These are phyloP conservation scores for Dynastes maya DNA, from an alignment of 2,888 invertebrate species.

Conservation along the genomic window DNA sequence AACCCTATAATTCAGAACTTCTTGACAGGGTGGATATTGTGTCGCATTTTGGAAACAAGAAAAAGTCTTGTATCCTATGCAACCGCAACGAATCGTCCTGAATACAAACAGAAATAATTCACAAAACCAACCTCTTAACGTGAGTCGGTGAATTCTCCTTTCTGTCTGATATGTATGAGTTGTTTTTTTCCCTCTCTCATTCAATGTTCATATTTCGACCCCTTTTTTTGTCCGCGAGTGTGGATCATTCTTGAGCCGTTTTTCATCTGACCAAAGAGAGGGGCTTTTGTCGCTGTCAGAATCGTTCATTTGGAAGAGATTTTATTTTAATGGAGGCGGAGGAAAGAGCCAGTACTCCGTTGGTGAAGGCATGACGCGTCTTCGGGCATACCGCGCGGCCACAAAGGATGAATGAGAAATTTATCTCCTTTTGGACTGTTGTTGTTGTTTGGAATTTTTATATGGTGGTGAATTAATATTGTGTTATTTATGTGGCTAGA, in stretches of 20 bases:
- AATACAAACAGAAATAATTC: constrained; percentile 56
- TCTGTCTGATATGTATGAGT: constrained; percentile 44
- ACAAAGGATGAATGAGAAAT: constrained; percentile 44
- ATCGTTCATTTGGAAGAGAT: constrained; percentile 48
- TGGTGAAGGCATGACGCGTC: constrained; percentile 36
- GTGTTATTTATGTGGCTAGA: constrained; percentile 27
- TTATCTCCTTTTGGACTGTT: constrained; percentile 39
- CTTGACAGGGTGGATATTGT: constrained; percentile 49
- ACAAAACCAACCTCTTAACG: constrained; percentile 50
- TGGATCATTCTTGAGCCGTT: constrained; percentile 32
- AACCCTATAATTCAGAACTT: constrained; percentile 47
- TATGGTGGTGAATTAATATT: constrained; percentile 42
- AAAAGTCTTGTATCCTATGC: constrained; percentile 25
- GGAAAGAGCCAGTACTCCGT: constrained; percentile 25
- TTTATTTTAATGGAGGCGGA: constrained; percentile 48
- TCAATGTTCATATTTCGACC: constrained; percentile 46
- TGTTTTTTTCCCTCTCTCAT: constrained; percentile 42
- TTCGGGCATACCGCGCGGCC: constrained; percentile 23
- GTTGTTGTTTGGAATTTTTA: constrained; percentile 43
- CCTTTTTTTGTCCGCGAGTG: constrained; percentile 44
- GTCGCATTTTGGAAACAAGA: constrained; percentile 35
- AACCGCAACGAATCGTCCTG: constrained; percentile 54
- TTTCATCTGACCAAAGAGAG: constrained; percentile 42
- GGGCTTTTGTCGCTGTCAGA: constrained; percentile 43
- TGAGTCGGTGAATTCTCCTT: constrained; percentile 52